Conservation (phyloP, 1,140 invertebrate genomes). For the Procambarus virginalis region DNA sequence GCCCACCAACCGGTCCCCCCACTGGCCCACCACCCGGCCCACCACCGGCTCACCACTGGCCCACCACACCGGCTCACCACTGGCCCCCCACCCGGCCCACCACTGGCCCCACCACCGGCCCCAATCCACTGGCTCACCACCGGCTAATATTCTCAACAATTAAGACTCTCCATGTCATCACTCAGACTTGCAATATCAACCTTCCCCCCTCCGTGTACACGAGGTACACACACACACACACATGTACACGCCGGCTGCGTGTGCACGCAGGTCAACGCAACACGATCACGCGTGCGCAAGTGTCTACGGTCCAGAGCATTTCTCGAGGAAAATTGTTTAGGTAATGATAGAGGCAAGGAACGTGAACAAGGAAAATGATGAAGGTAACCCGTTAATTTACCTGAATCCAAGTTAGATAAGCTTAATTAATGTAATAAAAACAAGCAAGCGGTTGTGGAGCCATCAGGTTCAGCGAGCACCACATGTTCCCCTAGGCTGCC, state of each 20-base stretch:
- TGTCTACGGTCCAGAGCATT: slow-evolving; percentile 19
- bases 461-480: not conserved
- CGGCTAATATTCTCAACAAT: slow-evolving; percentile 3
- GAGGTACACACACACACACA: slow-evolving; percentile 20
- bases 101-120: no score
- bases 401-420: slow-evolving; percentile 46
- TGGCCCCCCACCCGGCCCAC: no score
- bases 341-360: slow-evolving; percentile 26
- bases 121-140: not conserved
- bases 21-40: no score
- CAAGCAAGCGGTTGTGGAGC: not conserved
- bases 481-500: not conserved
- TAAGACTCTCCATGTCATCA: slow-evolving; percentile 37
- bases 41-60: no score
- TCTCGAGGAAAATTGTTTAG: slow-evolving; percentile 41
- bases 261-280: slow-evolving; percentile 4
- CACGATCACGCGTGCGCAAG: slow-evolving; percentile 23
- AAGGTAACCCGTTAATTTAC: slow-evolving; percentile 34
- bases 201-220: not conserved
- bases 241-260: slow-evolving; percentile 2
- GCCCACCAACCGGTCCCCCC: no score
- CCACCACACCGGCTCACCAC: no score
- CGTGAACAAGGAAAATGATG: slow-evolving; percentile 46
- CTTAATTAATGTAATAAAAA: slow-evolving; percentile 54
- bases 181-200: not conserved